Conservation (phyloP, 2,888 invertebrate genomes). For the Leptinotarsa peninsularis region DNA sequence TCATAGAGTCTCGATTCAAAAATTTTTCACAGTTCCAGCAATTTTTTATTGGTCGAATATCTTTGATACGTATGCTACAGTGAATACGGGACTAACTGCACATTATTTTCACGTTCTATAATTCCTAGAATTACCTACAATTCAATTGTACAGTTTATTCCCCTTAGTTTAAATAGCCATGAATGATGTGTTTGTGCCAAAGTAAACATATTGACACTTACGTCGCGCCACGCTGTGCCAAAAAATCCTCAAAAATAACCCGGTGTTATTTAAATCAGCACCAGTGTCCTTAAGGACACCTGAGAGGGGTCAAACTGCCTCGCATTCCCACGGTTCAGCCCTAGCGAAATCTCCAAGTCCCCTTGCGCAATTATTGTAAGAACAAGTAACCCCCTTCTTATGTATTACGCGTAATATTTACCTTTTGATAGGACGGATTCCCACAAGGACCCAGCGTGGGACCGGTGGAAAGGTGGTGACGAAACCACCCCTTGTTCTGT, state of each 20-base stretch:
- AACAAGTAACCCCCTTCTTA: slow-evolving; percentile 52
- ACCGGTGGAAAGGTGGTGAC: slow-evolving; percentile 52
- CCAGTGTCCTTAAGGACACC: slow-evolving; percentile 39
- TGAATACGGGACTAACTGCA: too few relatives aligned
- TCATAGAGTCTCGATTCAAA: too few relatives aligned
- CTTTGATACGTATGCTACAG: too few relatives aligned
- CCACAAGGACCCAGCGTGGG: slow-evolving; percentile 54
- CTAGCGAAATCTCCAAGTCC: slow-evolving; percentile 36
- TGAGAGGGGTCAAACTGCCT: slow-evolving; percentile 38
- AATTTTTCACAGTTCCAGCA: too few relatives aligned
- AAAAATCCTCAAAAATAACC: slow-evolving; percentile 27
- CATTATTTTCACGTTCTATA: neutral
- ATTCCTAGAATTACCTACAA: neutral
- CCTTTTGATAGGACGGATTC: slow-evolving; percentile 52
- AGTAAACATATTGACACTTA: slow-evolving; percentile 44
- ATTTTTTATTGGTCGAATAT: too few relatives aligned
- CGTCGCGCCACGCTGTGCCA: slow-evolving; percentile 32
- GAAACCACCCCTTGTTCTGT: slow-evolving; percentile 45
- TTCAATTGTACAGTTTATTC: neutral
- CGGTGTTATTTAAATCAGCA: slow-evolving; percentile 30
- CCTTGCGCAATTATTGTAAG: slow-evolving; percentile 48
- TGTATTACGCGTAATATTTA: slow-evolving; percentile 49
- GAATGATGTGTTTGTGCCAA: slow-evolving; percentile 26
- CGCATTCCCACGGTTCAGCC: slow-evolving; percentile 40
- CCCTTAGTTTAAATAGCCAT: neutral